Conservation (phyloP, 2,113 vertebrate species). For the Cheirogaleus medius region DNA sequence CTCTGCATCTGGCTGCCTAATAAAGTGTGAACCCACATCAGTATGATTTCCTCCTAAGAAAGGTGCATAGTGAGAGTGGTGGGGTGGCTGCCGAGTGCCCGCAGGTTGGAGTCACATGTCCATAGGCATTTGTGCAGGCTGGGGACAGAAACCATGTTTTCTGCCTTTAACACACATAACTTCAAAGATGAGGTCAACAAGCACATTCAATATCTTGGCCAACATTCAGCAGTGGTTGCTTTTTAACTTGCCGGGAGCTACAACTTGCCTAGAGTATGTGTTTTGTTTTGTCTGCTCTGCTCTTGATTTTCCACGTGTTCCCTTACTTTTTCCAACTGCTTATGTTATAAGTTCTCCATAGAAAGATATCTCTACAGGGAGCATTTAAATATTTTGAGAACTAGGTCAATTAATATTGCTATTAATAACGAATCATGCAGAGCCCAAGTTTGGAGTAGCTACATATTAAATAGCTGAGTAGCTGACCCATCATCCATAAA, state of each 20-base stretch:
- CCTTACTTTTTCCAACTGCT: slow-evolving; percentile 1
- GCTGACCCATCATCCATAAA: background rate
- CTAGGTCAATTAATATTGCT: background rate
- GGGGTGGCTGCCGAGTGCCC: background rate
- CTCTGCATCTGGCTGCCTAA: background rate
- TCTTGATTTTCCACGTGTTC: background rate
- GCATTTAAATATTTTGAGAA: background rate
- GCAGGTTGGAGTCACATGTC: background rate
- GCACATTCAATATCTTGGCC: background rate
- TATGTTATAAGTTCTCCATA: background rate
- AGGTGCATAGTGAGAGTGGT: background rate
- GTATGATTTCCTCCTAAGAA: background rate
- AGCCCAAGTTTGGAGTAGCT: background rate
- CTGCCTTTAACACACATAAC: slow-evolving; percentile 2
- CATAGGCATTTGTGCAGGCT: background rate
- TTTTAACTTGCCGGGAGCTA: background rate
- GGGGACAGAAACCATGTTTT: background rate
- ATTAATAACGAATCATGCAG: background rate
- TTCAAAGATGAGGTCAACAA: slow-evolving; percentile 21
- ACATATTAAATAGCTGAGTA: background rate
- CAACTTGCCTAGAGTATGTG: background rate
- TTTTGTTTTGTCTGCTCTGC: slow-evolving; percentile 5
- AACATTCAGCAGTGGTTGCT: background rate
- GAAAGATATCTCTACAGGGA: background rate
- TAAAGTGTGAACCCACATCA: background rate